Evolutionary conservation across 35 echinoderm and acorn worm species (phyloP).

Genomic region (Holothuria glaberrima): DNA sequence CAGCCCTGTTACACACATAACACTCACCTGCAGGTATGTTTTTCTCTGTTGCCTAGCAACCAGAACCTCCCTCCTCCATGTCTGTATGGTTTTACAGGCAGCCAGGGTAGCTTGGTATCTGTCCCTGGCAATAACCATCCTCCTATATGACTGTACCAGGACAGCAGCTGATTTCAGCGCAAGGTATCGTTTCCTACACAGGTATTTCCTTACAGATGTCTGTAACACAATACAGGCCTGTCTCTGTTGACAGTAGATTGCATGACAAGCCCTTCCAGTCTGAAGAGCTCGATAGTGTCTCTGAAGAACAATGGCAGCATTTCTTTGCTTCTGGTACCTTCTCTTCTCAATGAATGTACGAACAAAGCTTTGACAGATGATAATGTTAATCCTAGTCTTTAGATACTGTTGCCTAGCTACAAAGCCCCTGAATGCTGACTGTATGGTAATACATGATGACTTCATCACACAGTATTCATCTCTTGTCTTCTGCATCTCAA

Average conservation of each 20-base stretch:
- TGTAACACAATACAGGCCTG: conserved; percentile 69
- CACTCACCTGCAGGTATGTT: conserved; percentile 18
- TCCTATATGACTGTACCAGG: conserved; percentile 59
- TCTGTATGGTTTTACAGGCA: conserved; percentile 32
- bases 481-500: background rate
- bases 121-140: conserved; percentile 13
- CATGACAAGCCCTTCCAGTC: background rate
- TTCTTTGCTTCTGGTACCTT: conserved; percentile 3
- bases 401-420: background rate
- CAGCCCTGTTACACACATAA: too few relatives aligned
- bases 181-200: conserved; percentile 12
- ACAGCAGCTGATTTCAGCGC: conserved; percentile 46
- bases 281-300: conserved; percentile 46
- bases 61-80: background rate
- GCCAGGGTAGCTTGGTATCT: background rate
- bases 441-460: background rate
- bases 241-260: conserved; percentile 2
- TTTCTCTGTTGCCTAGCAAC: conserved; percentile 23
- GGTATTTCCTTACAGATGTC: conserved; percentile 49
- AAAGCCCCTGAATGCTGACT: background rate
- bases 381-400: background rate
- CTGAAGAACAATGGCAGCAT: conserved; percentile 47
- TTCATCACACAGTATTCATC: background rate
- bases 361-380: conserved; percentile 16
- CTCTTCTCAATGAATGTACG: background rate